phyloP scores from a whole-genome alignment of 2,888 invertebrate genomes.

The Hyposoter didymator region DNA sequence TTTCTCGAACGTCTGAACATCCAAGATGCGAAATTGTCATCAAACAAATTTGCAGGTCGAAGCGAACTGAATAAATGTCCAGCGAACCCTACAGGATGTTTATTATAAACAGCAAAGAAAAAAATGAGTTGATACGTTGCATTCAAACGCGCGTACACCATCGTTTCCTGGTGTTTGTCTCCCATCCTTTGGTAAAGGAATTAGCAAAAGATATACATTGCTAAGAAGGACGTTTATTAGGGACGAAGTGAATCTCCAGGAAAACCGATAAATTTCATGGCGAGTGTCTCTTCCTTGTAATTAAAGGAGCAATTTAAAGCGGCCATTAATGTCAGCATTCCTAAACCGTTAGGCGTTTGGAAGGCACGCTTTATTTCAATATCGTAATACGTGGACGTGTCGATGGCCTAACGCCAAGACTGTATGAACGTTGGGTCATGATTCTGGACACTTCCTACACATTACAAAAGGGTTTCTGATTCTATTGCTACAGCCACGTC shows the following conservation, averaged over 20 bases:
- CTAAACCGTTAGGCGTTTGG: constrained; percentile 69
- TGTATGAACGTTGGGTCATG: neutral
- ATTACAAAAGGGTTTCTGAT: neutral
- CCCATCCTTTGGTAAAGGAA: constrained; percentile 12
- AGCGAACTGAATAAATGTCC: neutral
- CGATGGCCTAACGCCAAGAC: constrained; percentile 33
- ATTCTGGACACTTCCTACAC: neutral
- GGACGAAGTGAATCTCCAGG: constrained; percentile 76
- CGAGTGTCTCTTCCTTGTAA: constrained; percentile 82
- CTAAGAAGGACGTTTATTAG: constrained; percentile 79
- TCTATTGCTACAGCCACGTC: neutral
- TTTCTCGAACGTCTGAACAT: neutral
- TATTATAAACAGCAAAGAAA: too few relatives aligned
- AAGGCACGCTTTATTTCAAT: constrained; percentile 48
- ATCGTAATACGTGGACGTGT: constrained; percentile 42
- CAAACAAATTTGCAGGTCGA: constrained; percentile 20
- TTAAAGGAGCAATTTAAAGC: constrained; percentile 83
- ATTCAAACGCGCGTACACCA: neutral
- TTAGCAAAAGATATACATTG: constrained; percentile 44
- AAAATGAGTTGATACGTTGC: neutral
- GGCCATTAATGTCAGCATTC: constrained; percentile 80
- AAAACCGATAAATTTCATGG: constrained; percentile 81
- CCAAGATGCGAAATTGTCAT: neutral
- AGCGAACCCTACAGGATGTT: neutral
- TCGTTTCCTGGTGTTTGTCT: neutral